Evolutionary conservation across 1,140 invertebrate species (phyloP).

Genomic region (Fopius arisanus): DNA sequence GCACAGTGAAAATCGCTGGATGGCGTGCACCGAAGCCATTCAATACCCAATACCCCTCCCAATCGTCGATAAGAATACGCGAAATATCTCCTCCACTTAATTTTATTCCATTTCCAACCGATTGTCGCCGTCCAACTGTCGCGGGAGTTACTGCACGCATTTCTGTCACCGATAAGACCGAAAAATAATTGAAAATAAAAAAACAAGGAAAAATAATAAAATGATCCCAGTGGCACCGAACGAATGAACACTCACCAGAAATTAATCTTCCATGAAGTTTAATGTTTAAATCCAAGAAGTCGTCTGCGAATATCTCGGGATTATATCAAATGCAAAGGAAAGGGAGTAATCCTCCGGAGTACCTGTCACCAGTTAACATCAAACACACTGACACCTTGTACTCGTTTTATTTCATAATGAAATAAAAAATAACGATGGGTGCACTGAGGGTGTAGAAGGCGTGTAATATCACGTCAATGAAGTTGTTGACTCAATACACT

Average conservation of each 20-base stretch:
- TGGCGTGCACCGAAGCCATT: conserved; percentile 28
- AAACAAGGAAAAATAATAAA: neutral
- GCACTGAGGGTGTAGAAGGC: neutral
- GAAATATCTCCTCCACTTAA: neutral
- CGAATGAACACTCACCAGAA: neutral
- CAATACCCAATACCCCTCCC: conserved; percentile 9
- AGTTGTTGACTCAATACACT: neutral
- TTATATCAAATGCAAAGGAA: neutral
- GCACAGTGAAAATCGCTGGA: neutral
- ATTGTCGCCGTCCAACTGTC: neutral
- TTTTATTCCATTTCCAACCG: neutral
- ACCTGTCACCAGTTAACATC: conserved; percentile 17
- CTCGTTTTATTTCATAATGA: neutral
- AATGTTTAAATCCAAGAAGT: neutral
- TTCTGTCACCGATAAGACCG: neutral
- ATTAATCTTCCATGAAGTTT: conserved; percentile 15
- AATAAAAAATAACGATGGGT: neutral
- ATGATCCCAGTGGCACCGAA: neutral
- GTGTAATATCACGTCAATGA: neutral
- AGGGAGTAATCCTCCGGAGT: conserved; percentile 11
- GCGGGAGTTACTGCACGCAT: neutral
- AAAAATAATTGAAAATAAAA: too few relatives aligned
- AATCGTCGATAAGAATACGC: neutral
- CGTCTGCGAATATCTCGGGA: neutral
- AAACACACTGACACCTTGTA: neutral